These are phyloP conservation scores for Platycercus adscitus DNA, from an alignment of 2,113 vertebrate genomes.

Conservation along the genomic window DNA sequence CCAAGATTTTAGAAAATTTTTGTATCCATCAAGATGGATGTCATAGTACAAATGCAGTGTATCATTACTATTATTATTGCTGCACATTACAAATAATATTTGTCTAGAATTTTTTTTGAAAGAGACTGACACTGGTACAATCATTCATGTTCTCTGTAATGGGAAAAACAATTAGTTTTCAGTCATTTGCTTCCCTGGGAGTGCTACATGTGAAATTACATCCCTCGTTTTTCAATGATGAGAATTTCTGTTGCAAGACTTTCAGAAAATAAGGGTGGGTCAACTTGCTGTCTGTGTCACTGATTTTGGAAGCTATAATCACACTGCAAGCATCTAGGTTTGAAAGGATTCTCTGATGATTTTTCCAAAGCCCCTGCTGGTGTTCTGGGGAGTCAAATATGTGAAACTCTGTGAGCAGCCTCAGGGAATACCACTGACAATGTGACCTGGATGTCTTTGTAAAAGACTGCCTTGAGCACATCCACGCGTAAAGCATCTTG, in stretches of 20 bases:
- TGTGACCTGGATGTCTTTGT: not conserved
- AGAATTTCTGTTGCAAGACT: not conserved
- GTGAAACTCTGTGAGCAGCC: not conserved
- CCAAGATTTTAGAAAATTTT: not conserved
- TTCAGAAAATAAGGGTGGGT: not conserved
- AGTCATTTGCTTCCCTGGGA: constrained; percentile 6
- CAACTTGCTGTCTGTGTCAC: fast-evolving
- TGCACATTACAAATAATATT: not conserved
- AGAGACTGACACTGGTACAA: not conserved
- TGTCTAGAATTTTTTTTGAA: not conserved
- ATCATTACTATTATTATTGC: constrained; percentile 31
- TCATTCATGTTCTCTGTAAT: constrained; percentile 15
- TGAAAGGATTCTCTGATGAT: not conserved
- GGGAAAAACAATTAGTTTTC: constrained; percentile 60
- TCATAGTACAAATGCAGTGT: not conserved
- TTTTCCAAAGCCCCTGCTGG: not conserved
- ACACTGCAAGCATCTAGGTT: not conserved
- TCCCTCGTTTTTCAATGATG: not conserved
- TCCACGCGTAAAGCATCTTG: not conserved
- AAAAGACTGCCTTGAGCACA: not conserved
- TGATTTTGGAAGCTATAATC: constrained; percentile 5
- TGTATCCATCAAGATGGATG: not conserved
- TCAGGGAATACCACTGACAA: not conserved
- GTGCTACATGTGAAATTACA: constrained; percentile 31
- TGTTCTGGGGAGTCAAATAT: not conserved